These are phyloP conservation scores for Percina caprodes DNA, from an alignment of 2,113 vertebrate genomes.

Conservation along the genomic window DNA sequence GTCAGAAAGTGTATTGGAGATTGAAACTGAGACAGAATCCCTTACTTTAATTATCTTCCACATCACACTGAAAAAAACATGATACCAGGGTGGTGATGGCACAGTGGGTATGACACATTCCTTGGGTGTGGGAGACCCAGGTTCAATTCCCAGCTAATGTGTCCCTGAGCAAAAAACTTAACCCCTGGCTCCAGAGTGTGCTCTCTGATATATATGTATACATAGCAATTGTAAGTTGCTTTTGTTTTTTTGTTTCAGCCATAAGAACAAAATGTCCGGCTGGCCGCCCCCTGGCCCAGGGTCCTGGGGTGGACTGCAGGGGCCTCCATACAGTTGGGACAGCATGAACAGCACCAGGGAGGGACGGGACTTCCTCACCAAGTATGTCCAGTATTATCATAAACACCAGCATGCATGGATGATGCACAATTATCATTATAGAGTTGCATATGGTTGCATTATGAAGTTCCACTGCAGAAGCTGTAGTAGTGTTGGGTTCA, in stretches of 20 bases:
- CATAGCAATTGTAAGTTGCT: background rate
- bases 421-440: background rate
- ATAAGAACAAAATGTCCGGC: slow-evolving; percentile 94
- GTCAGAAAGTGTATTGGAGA: background rate
- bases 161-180: no score
- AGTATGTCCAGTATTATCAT: slow-evolving; percentile 78
- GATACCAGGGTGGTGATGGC: background rate
- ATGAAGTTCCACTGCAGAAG: background rate
- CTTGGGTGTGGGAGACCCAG: no score
- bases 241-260: slow-evolving; percentile 80
- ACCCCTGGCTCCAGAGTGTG: no score
- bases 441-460: background rate
- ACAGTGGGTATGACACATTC: no score
- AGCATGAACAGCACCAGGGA: slow-evolving; percentile 90
- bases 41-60: background rate
- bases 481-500: background rate
- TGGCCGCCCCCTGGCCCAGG: slow-evolving; percentile 92
- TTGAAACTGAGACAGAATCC: background rate
- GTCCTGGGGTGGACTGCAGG: slow-evolving; percentile 93
- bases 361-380: slow-evolving; percentile 90
- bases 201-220: no score
- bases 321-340: slow-evolving; percentile 95
- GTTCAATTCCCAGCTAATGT: no score
- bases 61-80: background rate
- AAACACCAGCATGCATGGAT: background rate